Percentiles rank a stretch among this genome's conserved stretches.
Conservation (phyloP, 1,140 invertebrate species). For the Hyles euphorbiae region DNA sequence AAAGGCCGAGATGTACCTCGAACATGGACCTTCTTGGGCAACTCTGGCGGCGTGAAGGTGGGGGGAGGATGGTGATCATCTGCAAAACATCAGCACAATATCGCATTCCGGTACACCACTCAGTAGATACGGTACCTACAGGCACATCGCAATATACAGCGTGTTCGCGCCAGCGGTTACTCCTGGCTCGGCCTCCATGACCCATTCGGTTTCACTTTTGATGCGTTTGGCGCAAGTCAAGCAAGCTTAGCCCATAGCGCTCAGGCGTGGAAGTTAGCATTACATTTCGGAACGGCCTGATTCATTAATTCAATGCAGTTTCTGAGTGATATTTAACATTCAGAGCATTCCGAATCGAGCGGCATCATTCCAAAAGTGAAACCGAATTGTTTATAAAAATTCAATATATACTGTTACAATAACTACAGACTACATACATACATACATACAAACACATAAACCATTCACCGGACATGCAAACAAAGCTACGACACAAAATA, state of each 20-base stretch:
- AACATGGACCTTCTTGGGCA: slow-evolving; percentile 97
- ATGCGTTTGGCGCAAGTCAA: too few species aligned
- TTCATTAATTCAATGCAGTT: too few species aligned
- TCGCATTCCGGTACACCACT: slow-evolving; percentile 76
- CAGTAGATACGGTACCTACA: slow-evolving; percentile 54
- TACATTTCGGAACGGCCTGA: too few species aligned
- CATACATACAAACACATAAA: slow-evolving; percentile 5
- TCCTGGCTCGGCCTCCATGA: too few species aligned
- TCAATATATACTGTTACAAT: neutral
- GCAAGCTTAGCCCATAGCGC: neutral
- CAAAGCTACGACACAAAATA: slow-evolving; percentile 40
- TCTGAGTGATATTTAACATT: too few species aligned
- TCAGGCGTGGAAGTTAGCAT: neutral
- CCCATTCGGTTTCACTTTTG: slow-evolving; percentile 32
- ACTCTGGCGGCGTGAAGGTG: slow-evolving; percentile 96
- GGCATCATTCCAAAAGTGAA: slow-evolving; percentile 22
- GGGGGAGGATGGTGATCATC: slow-evolving; percentile 95
- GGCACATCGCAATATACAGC: slow-evolving; percentile 52
- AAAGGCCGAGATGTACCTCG: slow-evolving; percentile 83
- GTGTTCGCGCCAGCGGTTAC: slow-evolving; percentile 17
- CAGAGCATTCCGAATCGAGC: neutral
- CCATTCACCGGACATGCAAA: slow-evolving; percentile 50
- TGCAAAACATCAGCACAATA: slow-evolving; percentile 88
- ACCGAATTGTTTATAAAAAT: slow-evolving; percentile 19
- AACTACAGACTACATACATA: neutral